These are phyloP conservation scores for Habropoda laboriosa DNA, from an alignment of 1,140 invertebrate species.

Conservation along the genomic window DNA sequence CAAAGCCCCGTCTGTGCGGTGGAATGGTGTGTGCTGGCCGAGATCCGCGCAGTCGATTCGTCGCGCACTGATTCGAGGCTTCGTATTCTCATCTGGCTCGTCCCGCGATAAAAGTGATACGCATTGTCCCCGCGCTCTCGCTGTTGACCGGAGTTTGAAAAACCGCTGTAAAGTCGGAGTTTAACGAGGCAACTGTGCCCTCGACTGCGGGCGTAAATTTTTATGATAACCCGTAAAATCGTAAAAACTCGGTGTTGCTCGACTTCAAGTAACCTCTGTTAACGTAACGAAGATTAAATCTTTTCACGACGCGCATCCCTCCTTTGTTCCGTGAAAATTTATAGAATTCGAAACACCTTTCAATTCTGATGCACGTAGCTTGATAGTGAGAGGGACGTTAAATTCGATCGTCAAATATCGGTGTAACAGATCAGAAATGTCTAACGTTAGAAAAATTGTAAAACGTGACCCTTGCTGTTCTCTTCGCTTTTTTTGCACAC, in stretches of 20 bases:
- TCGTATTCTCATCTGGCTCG: not conserved
- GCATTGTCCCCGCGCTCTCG: not conserved
- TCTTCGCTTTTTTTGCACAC: too few species aligned
- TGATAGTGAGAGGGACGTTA: not conserved
- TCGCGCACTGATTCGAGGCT: not conserved
- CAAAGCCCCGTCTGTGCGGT: conserved; percentile 6
- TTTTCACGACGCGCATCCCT: not conserved
- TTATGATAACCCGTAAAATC: conserved; percentile 27
- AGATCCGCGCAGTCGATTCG: not conserved
- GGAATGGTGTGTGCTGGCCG: not conserved
- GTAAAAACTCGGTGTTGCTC: not conserved
- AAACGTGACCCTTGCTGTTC: too few species aligned
- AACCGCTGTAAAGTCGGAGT: not conserved
- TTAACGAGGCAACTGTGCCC: not conserved
- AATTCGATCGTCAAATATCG: too few species aligned
- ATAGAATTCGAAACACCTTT: not conserved
- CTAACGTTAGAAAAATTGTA: too few species aligned
- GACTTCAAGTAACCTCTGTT: not conserved
- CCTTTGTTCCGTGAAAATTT: not conserved
- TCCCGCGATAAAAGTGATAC: conserved; percentile 25
- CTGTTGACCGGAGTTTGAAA: not conserved
- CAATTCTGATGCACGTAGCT: conserved; percentile 10
- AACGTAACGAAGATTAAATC: conserved; percentile 24
- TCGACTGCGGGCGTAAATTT: conserved; percentile 30
- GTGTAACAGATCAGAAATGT: too few species aligned